Conservation (phyloP, 2,113 vertebrate species). For the Aphelocoma coerulescens region DNA sequence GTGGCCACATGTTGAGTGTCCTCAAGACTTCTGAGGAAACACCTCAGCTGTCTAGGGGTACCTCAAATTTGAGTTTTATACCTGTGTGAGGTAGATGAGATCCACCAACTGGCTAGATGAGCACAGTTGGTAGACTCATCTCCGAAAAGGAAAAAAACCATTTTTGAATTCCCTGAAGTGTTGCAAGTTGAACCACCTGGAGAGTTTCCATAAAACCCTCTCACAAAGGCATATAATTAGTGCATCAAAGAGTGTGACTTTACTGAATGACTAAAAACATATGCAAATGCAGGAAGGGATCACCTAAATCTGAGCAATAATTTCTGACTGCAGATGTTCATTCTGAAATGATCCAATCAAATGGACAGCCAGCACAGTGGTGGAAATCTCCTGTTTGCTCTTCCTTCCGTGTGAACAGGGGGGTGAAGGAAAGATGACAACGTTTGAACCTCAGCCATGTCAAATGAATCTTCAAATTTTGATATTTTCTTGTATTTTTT, state of each 20-base stretch:
- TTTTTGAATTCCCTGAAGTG: neutral
- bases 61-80: neutral
- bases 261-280: neutral
- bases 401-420: neutral
- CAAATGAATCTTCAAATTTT: neutral
- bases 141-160: neutral
- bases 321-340: neutral
- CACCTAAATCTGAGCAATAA: neutral
- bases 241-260: neutral
- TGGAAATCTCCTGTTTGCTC: neutral
- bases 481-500: neutral
- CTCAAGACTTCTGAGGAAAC: neutral
- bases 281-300: neutral
- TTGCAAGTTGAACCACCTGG: neutral
- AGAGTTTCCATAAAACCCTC: neutral
- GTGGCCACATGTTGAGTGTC: fast-evolving
- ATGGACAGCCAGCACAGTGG: neutral
- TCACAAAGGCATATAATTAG: neutral
- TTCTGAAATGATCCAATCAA: neutral
- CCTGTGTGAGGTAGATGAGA: neutral
- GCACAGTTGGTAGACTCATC: neutral
- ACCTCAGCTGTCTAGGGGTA: neutral
- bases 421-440: neutral
- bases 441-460: neutral
- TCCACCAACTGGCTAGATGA: neutral